A percentile compares a stretch with the other conserved stretches of the same genome.
Evolutionary conservation across 30 jellyfish, hydroid and myxozoan species (phyloP).

Genomic region (Turritopsis rubra): DNA sequence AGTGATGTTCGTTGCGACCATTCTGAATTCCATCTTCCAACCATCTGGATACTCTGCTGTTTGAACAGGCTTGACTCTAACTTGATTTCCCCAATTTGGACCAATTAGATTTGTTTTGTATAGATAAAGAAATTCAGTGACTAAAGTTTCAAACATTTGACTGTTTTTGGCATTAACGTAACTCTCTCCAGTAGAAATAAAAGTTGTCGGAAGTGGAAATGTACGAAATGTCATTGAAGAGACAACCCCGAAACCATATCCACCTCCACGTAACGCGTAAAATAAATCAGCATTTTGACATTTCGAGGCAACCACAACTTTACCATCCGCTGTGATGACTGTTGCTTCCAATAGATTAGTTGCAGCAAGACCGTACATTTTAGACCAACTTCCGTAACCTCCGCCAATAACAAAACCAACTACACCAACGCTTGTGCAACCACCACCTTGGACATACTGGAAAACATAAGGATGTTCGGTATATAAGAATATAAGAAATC

Average conservation of each 20-base stretch:
- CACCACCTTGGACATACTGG: neutral
- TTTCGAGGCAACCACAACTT: neutral
- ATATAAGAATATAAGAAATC: neutral
- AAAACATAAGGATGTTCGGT: neutral
- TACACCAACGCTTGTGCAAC: neutral
- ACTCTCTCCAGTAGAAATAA: conserved; percentile 9
- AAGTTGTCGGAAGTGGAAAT: neutral
- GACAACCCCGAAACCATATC: conserved; percentile 7
- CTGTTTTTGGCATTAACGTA: neutral
- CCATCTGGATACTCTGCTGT: conserved; percentile 1
- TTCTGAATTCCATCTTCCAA: neutral
- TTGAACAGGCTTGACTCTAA: neutral
- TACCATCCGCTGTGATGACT: conserved; percentile 16
- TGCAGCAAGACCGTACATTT: neutral
- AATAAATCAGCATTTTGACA: conserved; percentile 14
- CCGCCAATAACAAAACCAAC: conserved; percentile 1
- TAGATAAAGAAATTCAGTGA: neutral
- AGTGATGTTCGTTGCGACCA: neutral
- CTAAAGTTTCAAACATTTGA: neutral
- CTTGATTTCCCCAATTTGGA: conserved; percentile 5
- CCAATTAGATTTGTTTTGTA: neutral
- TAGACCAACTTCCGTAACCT: neutral
- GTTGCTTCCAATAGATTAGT: neutral
- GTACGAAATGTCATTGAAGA: neutral
- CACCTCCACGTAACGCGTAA: conserved; percentile 24